phyloP scores from a whole-genome alignment of 2,888 invertebrate species.

The Miltochrista miniata region DNA sequence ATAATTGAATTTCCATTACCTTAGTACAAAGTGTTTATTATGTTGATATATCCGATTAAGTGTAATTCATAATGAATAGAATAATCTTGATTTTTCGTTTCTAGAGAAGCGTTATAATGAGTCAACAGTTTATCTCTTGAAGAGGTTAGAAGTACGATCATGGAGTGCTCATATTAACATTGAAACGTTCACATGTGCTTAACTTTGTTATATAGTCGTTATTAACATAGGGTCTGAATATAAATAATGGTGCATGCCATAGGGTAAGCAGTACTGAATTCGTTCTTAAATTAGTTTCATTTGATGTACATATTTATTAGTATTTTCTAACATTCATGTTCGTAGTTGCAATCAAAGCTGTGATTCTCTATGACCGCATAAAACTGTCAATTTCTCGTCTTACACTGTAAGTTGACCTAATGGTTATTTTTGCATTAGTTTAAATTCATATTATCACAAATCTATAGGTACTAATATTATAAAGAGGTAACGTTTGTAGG shows the following conservation, averaged over 20 bases:
- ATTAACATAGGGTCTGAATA: slow-evolving; percentile 68
- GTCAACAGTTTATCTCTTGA: slow-evolving; percentile 15
- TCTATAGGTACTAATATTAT: too few species aligned
- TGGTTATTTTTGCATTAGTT: too few species aligned
- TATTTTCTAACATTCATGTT: slow-evolving; percentile 22
- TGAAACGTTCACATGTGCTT: slow-evolving; percentile 17
- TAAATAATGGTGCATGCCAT: slow-evolving; percentile 75
- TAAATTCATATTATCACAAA: too few species aligned
- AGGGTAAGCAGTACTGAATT: slow-evolving; percentile 69
- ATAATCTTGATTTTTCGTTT: slow-evolving; percentile 24
- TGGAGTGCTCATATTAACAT: slow-evolving; percentile 5
- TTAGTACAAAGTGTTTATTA: slow-evolving; percentile 78
- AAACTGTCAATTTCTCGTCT: background rate
- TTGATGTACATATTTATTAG: slow-evolving; percentile 24
- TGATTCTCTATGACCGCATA: slow-evolving; percentile 4
- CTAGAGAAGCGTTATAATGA: slow-evolving; percentile 4
- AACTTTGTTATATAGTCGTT: slow-evolving; percentile 43
- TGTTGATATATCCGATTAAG: slow-evolving; percentile 58
- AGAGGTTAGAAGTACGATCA: slow-evolving; percentile 5
- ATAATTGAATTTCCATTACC: slow-evolving; percentile 73
- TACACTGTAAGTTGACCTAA: too few species aligned
- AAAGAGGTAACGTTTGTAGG: too few species aligned
- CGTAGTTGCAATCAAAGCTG: slow-evolving; percentile 7
- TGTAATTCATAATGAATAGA: slow-evolving; percentile 49
- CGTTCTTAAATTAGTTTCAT: slow-evolving; percentile 25